Conservation (phyloP, 2,797 vertebrate species). For the Peromyscus melanophrys region DNA sequence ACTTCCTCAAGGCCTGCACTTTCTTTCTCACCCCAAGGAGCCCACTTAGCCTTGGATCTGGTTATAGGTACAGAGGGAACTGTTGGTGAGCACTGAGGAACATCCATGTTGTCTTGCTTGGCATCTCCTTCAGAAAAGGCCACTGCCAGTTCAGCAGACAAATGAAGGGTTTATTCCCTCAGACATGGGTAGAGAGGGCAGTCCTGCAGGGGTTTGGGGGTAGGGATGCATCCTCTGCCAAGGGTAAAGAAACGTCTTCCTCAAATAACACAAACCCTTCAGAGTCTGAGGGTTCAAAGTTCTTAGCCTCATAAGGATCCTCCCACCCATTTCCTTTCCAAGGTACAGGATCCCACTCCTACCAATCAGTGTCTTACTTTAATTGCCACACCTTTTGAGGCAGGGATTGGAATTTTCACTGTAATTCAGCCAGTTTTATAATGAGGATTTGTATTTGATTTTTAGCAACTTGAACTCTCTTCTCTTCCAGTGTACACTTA, state of each 20-base stretch:
- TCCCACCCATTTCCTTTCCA: neutral
- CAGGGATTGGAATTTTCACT: neutral
- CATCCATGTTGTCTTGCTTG: neutral
- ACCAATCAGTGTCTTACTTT: neutral
- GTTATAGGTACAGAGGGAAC: neutral
- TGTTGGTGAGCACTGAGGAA: neutral
- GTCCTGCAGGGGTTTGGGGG: neutral
- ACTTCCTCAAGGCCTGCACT: neutral
- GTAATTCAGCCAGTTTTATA: neutral
- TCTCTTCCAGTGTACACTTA: neutral
- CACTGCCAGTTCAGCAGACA: neutral
- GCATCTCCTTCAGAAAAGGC: neutral
- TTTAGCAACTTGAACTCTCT: neutral
- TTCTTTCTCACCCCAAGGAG: neutral
- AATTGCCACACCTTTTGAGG: neutral
- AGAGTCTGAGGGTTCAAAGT: neutral
- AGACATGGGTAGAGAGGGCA: neutral
- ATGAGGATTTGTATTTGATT: neutral
- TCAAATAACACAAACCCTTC: neutral
- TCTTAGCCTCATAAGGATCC: neutral
- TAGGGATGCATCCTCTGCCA: neutral
- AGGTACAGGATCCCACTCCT: neutral
- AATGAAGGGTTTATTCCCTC: too few relatives aligned
- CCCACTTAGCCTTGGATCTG: neutral
- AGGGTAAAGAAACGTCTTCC: neutral